Evolutionary conservation across 2,113 vertebrate genomes (phyloP).

Genomic region (Pungitius pungitius): DNA sequence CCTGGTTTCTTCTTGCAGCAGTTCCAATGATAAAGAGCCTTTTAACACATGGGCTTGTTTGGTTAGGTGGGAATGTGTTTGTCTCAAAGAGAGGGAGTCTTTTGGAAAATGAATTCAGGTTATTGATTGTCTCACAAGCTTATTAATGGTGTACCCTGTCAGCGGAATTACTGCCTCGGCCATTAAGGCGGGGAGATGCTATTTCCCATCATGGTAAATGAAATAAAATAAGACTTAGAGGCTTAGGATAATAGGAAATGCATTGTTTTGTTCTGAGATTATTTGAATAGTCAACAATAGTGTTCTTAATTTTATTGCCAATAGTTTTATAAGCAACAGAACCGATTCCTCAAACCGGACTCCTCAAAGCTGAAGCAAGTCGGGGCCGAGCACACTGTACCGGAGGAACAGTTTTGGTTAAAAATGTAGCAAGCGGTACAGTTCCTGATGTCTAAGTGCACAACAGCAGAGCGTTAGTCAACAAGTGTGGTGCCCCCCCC

Average conservation of each 20-base stretch:
- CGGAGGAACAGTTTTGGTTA: too few relatives aligned
- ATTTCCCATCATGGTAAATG: slow-evolving; percentile 64
- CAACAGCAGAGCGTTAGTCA: slow-evolving; percentile 21
- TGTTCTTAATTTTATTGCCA: slow-evolving; percentile 1
- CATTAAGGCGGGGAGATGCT: slow-evolving; percentile 61
- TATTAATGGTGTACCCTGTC: slow-evolving; percentile 64
- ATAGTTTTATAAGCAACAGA: background rate
- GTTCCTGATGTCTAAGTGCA: too few relatives aligned
- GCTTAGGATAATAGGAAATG: slow-evolving; percentile 42
- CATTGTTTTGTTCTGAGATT: slow-evolving; percentile 18
- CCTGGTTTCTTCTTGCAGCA: slow-evolving; percentile 28
- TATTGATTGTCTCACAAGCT: slow-evolving; percentile 68
- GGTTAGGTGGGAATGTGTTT: slow-evolving; percentile 39
- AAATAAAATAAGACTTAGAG: slow-evolving; percentile 19
- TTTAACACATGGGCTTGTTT: slow-evolving; percentile 41
- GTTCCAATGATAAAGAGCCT: slow-evolving; percentile 21
- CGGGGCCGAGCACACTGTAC: background rate
- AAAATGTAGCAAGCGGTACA: too few relatives aligned
- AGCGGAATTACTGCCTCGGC: slow-evolving; percentile 59
- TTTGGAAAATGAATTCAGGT: slow-evolving; percentile 62
- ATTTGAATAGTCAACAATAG: slow-evolving; percentile 27
- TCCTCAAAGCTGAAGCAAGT: background rate
- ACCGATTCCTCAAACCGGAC: background rate
- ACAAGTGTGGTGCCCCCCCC: slow-evolving; percentile 23
- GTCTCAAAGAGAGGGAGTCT: slow-evolving; percentile 46